Evolutionary conservation across 2,888 invertebrate genomes (phyloP).

Genomic region (Zygaena filipendulae): DNA sequence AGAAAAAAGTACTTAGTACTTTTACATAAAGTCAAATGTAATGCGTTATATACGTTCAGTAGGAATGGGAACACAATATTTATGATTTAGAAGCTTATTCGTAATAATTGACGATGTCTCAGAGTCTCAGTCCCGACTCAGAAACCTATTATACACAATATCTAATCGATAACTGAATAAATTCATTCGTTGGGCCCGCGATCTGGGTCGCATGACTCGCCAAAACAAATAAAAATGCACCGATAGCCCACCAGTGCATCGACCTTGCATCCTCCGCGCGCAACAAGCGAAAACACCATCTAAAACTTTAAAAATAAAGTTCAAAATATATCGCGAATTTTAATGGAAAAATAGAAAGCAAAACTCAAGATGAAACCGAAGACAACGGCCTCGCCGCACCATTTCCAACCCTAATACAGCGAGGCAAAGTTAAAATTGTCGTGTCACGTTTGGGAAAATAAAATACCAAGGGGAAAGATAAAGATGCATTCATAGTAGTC

Average conservation of each 20-base stretch:
- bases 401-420: conserved; percentile 29
- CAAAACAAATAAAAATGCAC: conserved; percentile 66
- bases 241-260: conserved; percentile 59
- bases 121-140: too few relatives aligned
- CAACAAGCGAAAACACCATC: conserved; percentile 26
- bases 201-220: conserved; percentile 64
- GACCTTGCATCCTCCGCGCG: conserved; percentile 52
- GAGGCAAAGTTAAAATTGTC: conserved; percentile 16
- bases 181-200: conserved; percentile 54
- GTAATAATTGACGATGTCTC: too few relatives aligned
- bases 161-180: conserved; percentile 64
- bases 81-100: too few relatives aligned
- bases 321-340: conserved; percentile 24
- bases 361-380: conserved; percentile 63
- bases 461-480: conserved; percentile 39
- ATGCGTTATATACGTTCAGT: too few relatives aligned
- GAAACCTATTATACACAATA: conserved; percentile 58
- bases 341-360: conserved; percentile 57
- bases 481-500: conserved; percentile 54
- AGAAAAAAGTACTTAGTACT: too few relatives aligned
- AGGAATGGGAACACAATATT: too few relatives aligned
- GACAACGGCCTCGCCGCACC: conserved; percentile 30
- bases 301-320: conserved; percentile 27
- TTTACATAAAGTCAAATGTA: too few relatives aligned
- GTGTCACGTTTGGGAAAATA: conserved; percentile 19